Conservation (phyloP, 2,797 vertebrate genomes). For the Bryconaethiops microstoma region DNA sequence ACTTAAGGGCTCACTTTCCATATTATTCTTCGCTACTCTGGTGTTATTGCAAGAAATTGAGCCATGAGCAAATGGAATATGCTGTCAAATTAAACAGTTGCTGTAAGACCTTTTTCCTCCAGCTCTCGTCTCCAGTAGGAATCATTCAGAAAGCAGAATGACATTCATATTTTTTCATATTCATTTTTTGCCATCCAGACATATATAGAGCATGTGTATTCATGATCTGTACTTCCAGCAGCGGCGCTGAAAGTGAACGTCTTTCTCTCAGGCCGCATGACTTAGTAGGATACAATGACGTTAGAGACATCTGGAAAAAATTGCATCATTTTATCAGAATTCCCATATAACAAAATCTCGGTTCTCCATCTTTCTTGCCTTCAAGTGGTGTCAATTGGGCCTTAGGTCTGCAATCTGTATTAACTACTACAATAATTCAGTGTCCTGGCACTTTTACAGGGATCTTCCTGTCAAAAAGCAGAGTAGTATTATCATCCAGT, state of each 20-base stretch:
- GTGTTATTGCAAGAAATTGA: constrained; percentile 35
- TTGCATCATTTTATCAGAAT: too few relatives aligned
- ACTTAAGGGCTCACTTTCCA: constrained; percentile 39
- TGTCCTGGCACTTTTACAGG: neutral
- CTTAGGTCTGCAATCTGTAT: neutral
- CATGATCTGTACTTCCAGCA: neutral
- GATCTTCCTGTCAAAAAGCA: constrained; percentile 18
- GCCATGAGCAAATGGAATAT: constrained; percentile 40
- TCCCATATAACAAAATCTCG: too few relatives aligned
- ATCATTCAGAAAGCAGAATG: constrained; percentile 14
- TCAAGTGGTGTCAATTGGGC: neutral
- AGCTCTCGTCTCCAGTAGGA: constrained; percentile 23
- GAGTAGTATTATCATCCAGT: constrained; percentile 31
- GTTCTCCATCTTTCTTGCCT: neutral
- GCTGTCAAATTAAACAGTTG: constrained; percentile 44
- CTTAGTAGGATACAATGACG: too few relatives aligned
- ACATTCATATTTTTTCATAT: neutral
- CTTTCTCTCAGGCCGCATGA: too few relatives aligned
- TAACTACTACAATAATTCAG: constrained; percentile 3
- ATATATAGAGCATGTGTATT: constrained; percentile 1
- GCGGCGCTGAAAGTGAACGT: too few relatives aligned
- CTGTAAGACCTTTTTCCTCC: constrained; percentile 23
- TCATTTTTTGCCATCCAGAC: neutral
- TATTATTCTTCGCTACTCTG: constrained; percentile 8
- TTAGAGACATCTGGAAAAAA: too few relatives aligned